Percentiles rank a stretch among this genome's conserved stretches.
These are phyloP conservation scores for Drosophila histrio DNA, from an alignment of 2,888 invertebrate genomes.

Conservation along the genomic window DNA sequence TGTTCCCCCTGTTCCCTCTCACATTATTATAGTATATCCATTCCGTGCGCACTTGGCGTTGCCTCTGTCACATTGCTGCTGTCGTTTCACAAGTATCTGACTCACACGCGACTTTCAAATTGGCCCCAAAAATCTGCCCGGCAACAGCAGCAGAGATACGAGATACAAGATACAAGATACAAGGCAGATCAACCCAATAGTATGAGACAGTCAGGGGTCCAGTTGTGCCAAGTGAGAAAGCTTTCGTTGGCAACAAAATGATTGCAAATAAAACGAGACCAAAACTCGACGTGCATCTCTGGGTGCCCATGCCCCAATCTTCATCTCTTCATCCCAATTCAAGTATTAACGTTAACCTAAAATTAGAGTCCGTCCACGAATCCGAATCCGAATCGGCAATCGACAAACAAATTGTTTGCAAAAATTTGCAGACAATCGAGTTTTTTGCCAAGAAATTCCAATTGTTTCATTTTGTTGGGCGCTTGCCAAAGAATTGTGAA, in stretches of 20 bases:
- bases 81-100: constrained; percentile 41
- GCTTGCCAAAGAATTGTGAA: constrained; percentile 20
- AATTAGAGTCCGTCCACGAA: constrained; percentile 50
- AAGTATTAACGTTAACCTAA: constrained; percentile 27
- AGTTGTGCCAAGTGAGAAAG: constrained; percentile 43
- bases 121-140: constrained; percentile 63
- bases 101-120: constrained; percentile 73
- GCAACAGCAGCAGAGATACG: constrained; percentile 54
- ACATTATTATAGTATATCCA: not conserved
- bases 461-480: constrained; percentile 7
- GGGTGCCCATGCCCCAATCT: constrained; percentile 20
- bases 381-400: too few relatives aligned
- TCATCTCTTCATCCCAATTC: constrained; percentile 3
- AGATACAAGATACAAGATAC: not conserved
- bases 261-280: constrained; percentile 16
- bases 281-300: constrained; percentile 7
- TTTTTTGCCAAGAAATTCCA: constrained; percentile 48
- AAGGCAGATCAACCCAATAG: constrained; percentile 29
- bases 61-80: constrained; percentile 1
- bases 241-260: constrained; percentile 50
- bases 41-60: constrained; percentile 14
- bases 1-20: too few relatives aligned
- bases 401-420: constrained; percentile 1
- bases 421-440: constrained; percentile 26
- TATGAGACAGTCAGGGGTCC: constrained; percentile 26